Evolutionary conservation across 2,797 vertebrate genomes (phyloP).

Genomic region (Lindbergichthys nudifrons): DNA sequence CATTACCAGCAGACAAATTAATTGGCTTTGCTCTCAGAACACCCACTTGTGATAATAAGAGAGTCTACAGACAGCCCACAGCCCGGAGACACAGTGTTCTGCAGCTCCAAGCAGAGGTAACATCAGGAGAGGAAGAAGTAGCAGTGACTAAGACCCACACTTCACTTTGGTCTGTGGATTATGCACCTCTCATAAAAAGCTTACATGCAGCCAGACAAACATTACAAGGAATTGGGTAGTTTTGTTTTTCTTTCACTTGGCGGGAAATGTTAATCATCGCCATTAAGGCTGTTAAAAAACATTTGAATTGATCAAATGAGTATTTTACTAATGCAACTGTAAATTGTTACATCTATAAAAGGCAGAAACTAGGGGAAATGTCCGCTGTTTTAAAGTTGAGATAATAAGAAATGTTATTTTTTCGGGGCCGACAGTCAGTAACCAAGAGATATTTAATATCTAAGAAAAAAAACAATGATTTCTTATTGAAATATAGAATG

Average conservation of each 20-base stretch:
- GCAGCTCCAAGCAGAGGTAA: constrained; percentile 57
- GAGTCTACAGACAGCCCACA: constrained; percentile 79
- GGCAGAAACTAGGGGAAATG: no score
- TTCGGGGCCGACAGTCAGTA: background rate
- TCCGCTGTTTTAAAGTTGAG: background rate
- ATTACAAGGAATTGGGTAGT: background rate
- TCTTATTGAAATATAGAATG: background rate
- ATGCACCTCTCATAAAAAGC: constrained; percentile 45
- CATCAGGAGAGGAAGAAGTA: constrained; percentile 58
- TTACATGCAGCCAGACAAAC: constrained; percentile 24
- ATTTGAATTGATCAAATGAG: background rate
- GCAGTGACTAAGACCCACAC: constrained; percentile 62
- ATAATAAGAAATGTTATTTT: background rate
- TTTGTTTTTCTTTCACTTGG: constrained; percentile 6
- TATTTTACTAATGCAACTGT: background rate
- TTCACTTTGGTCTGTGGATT: constrained; percentile 53
- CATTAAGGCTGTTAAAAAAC: background rate
- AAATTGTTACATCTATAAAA: background rate
- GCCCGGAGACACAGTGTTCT: constrained; percentile 61
- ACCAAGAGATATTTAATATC: background rate
- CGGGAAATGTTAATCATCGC: background rate
- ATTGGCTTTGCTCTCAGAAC: constrained; percentile 82
- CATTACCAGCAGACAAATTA: constrained; percentile 85
- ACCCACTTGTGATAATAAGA: constrained; percentile 83
- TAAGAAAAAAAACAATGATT: background rate